Percentiles rank a stretch among this genome's conserved stretches.
phyloP scores from a whole-genome alignment of 2,113 vertebrate genomes.

The Microcebus griseorufus region DNA sequence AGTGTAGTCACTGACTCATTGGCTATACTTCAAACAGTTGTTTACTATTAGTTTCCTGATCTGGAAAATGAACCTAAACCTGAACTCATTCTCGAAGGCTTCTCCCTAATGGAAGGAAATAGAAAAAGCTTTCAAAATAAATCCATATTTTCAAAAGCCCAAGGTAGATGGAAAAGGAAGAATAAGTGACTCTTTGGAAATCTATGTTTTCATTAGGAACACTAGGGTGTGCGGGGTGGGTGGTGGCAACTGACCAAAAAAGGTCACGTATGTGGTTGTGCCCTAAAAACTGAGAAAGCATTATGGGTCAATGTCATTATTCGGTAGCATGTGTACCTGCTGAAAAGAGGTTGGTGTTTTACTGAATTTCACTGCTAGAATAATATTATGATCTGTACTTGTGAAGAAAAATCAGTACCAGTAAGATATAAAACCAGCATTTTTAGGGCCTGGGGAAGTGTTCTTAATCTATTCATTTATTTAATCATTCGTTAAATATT shows the following conservation, averaged over 20 bases:
- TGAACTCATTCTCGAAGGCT: not conserved
- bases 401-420: not conserved
- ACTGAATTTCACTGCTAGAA: not conserved
- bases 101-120: not conserved
- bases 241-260: not conserved
- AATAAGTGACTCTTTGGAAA: not conserved
- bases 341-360: not conserved
- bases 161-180: not conserved
- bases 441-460: not conserved
- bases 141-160: not conserved
- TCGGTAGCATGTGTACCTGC: not conserved
- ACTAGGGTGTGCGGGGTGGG: too few relatives aligned
- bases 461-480: not conserved
- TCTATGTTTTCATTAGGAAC: not conserved
- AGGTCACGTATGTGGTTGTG: not conserved
- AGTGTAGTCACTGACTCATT: not conserved
- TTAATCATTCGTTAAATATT: not conserved
- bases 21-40: not conserved
- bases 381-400: not conserved
- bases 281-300: not conserved
- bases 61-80: slow-evolving; percentile 16
- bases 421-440: not conserved
- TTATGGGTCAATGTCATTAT: not conserved
- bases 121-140: slow-evolving; percentile 24
- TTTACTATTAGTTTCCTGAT: slow-evolving; percentile 22